phyloP scores from a whole-genome alignment of 2,888 invertebrate genomes.

The Hipparchia semele region DNA sequence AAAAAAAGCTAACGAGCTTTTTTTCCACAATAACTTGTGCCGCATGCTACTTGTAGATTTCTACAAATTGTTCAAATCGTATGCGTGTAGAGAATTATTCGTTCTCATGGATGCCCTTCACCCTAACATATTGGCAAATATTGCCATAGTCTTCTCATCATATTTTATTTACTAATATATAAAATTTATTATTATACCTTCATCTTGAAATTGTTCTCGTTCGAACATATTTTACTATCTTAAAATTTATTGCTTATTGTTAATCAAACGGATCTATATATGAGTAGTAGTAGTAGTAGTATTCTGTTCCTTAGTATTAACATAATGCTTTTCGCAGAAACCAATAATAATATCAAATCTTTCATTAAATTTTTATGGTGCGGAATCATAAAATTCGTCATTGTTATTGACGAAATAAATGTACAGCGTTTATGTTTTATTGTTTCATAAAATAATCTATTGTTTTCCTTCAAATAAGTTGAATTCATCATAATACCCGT shows the following conservation, averaged over 20 bases:
- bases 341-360: slow-evolving; percentile 28
- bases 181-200: too few relatives aligned
- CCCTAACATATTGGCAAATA: too few relatives aligned
- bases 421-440: slow-evolving; percentile 57
- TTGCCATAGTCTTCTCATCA: too few relatives aligned
- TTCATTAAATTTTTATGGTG: slow-evolving; percentile 38
- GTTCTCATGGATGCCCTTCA: too few relatives aligned
- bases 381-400: slow-evolving; percentile 51
- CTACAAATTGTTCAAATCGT: too few relatives aligned
- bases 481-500: slow-evolving; percentile 35
- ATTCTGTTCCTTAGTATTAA: not conserved
- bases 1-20: too few relatives aligned
- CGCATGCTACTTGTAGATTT: too few relatives aligned
- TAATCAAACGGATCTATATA: slow-evolving; percentile 2
- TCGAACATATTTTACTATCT: not conserved
- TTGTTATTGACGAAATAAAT: slow-evolving; percentile 58
- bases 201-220: too few relatives aligned
- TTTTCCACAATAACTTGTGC: too few relatives aligned
- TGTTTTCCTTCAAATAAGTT: slow-evolving; percentile 51
- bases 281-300: too few relatives aligned
- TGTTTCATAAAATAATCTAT: slow-evolving; percentile 57
- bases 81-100: too few relatives aligned
- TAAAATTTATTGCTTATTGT: not conserved
- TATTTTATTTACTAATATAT: too few relatives aligned
- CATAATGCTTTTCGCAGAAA: slow-evolving; percentile 4